Base-by-base conservation (phyloP, 2,113 vertebrate genomes). In the Eulacestoma nigropectus region DNA sequence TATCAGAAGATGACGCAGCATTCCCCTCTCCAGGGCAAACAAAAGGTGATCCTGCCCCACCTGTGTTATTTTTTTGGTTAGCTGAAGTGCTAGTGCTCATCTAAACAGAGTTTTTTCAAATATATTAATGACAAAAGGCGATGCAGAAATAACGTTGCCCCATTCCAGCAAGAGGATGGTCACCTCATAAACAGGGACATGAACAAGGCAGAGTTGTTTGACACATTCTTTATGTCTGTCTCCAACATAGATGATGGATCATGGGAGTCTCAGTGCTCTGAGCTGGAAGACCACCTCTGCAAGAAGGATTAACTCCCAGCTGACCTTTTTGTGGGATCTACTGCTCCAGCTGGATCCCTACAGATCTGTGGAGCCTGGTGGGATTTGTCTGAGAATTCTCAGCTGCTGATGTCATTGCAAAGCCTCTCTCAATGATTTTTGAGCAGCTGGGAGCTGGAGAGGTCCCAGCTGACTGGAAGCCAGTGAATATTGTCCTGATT, bases 21-120 rank as follows among this genome's bases (percentile, higher is more conserved):
- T 87, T 91, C 89, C 67, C 55, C 21, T 52, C 92, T 84, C 59
- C 79, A 88, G 39, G 47, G 59, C 65, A 93, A 96, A 88, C 80
- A 96, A 95, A 93, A 97, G 89, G 90, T 95, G 73, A 92, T 87
- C 67, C 88, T 88, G n/a, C 33, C 42, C 39, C 23, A 64, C 14
- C 5, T 44, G 47, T 11, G 6, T 89, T 84, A 77, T 85, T 96
- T 91, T 95, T 92, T 93, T 37, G 0, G 68, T 93, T 88, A 95
- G 72, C 76, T 95, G 67, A 59, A 86, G 37, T 37, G 42, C 50
- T 35, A 29, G 30, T 15, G 22, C 50, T 76, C 84, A 78, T 83
- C 37, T 49, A n/a, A 52, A 32, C 67, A 30, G 29, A 46, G 4
- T 41, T 41, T 67, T 59, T 75, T n/a, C 20, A 22, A 30, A n/a